Evolutionary conservation across 2,888 invertebrate genomes (phyloP), one percentile per base, ranked within the genome.

Genomic region (Prosapia bicincta): DNA sequence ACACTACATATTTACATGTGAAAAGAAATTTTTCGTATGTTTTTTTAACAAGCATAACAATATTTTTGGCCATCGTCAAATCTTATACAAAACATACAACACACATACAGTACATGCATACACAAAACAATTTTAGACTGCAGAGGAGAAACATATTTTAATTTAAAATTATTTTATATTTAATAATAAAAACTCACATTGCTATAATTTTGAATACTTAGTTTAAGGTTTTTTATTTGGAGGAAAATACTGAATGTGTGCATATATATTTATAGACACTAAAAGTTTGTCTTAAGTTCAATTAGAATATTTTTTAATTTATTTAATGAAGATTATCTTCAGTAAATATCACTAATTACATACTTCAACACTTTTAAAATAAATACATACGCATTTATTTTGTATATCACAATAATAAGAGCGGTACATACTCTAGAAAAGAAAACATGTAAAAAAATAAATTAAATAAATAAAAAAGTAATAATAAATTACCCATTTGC

Each of bases 21-120:
- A 65, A 65, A 65, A 65, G 65, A 65, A 25, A 25, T 25, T 25
- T 23, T 23, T 66, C 10, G 2, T 20, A 23, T 15, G 2, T 26
- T 66, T 67, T 24, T 67, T 71, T 43, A 71, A 71, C 65, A 71
- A 71, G 28, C 71, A 67, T 68, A 30, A 73, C 68, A 67, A 68
- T 26, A 67, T 73, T 26, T 72, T 74, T 72, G 74, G 72, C 69
- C 74, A 54, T 65, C 26, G 28, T 69, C 65, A 65, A 74, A 67
- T 74, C 74, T 74, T 74, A 71, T 74, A 77, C 65, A 77, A 77
- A 77, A 74, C 76, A 72, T 67, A 70, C 69, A 32, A 76, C 76
- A 76, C 69, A 65, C 73, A 65, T 25, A 66, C n/a, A n/a, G n/a
- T n/a, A n/a, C 76, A 74, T 26, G 67, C 66, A 72, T 72, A 72